Evolutionary conservation across 1,140 invertebrate species (phyloP), one percentile per base, ranked within the genome.

Genomic region (Macrobrachium rosenbergii): DNA sequence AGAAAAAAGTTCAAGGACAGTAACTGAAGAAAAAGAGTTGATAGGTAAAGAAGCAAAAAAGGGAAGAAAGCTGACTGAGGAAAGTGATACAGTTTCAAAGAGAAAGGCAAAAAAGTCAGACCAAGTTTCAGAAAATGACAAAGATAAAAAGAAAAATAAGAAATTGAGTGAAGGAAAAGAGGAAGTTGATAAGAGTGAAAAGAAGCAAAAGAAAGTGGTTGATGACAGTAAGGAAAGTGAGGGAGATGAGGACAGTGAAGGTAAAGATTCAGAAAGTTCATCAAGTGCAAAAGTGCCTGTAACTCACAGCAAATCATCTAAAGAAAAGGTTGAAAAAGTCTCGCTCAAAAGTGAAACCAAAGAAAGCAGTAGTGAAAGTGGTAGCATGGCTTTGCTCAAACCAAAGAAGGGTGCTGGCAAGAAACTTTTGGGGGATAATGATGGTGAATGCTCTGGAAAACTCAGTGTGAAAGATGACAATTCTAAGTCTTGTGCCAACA

Each of bases 331-430:
- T 28, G 76, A 80, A 12, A 81, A 76, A 52, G 23, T 21, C 21
- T 58, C 76, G 82, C 73, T 75, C 37, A 87, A 87, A 72, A 75
- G 67, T 87, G 85, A 87, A 45, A 81, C 85, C 85, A 87, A 87
- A 87, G 85, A 82, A 62, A 19, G 23, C n/a, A 80, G 58, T 76
- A 72, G 63, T n/a, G 85, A 87, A n/a, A 21, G n/a, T 64, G 23
- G 62, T 62, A 86, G 69, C 64, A 59, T 78, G 72, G 37, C 77
- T 52, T 23, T 52, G 60, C 60, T 58, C 59, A 87, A 87, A 75
- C 85, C 85, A 80, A 87, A 87, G 78, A 87, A 87, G 43, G 63
- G 69, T 21, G 23, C 45, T 5, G 85, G 62, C 37, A 75, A 17
- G 58, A 87, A 82, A 58, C n/a, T 62, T 14, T 62, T 75, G 7